A percentile compares a stretch with the other conserved stretches of the same genome.
These are phyloP conservation scores for Calyptomena viridis DNA, from an alignment of 2,113 vertebrate species.

Conservation along the genomic window DNA sequence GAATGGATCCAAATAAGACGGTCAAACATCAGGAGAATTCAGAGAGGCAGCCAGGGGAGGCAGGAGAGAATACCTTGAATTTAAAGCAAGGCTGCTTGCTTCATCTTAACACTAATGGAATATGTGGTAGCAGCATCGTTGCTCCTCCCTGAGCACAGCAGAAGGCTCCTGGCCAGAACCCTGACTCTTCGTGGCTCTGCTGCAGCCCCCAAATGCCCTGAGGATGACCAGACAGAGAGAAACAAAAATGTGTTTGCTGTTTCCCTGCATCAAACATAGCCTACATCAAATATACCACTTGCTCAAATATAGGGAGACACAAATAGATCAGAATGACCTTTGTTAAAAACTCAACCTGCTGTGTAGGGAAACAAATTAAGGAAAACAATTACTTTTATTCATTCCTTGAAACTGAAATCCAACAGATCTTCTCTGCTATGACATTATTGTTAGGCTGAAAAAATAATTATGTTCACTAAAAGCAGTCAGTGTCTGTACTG, in stretches of 20 bases:
- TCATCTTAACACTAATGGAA: background rate
- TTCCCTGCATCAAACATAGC: background rate
- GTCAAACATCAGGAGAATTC: background rate
- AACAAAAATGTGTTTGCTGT: background rate
- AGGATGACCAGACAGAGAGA: background rate
- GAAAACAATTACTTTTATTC: background rate
- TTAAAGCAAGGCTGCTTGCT: background rate
- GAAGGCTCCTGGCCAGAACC: background rate
- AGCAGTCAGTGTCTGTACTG: background rate
- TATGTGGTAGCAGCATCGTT: too few species aligned
- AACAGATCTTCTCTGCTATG: background rate
- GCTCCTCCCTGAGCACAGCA: background rate
- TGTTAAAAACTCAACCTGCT: background rate
- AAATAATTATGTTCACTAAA: background rate
- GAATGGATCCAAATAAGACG: background rate
- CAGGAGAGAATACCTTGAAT: background rate
- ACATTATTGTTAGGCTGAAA: background rate
- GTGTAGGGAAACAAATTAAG: background rate
- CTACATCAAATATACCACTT: too few species aligned
- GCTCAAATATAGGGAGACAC: background rate
- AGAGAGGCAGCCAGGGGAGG: background rate
- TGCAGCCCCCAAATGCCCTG: background rate
- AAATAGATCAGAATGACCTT: background rate
- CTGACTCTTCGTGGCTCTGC: background rate
- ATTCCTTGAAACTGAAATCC: background rate